Base-by-base conservation (phyloP, 2,888 invertebrate species). In the Arctia plantaginis region DNA sequence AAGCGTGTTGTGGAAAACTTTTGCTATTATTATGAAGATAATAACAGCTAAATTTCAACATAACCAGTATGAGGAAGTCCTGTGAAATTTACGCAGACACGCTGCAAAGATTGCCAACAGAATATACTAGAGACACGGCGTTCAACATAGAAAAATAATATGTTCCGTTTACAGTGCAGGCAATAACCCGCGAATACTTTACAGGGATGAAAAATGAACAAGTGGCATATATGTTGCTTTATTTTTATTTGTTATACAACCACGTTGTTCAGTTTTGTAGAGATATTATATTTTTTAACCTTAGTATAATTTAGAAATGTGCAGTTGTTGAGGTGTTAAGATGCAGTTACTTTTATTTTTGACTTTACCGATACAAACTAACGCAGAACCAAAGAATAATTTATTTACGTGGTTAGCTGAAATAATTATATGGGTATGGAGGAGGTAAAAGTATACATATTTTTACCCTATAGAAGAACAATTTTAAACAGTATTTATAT, bases 121-220 rank as follows among this genome's bases (percentile, higher is more conserved):
- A 72, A 72, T 72, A 33, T 18, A 33, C 44, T 20, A 55, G 23
- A 39, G 30, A 66, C 15, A 55, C 15, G 41, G 27, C 39, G 33
- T 66, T 55, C 55, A 72, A 66, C 41, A 72, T 77, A 85, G 85
- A 87, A 87, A 86, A 82, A 87, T 87, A 86, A 87, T 83, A 80
- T 79, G 65, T 78, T 80, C 75, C 78, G 77, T 84, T 82, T 85
- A 83, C 82, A 80, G 76, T 82, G 82, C 82, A 84, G 80, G 83
- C 85, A 86, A 87, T 86, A 88, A 85, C 84, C 79, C 72, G 76
- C 77, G 82, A 86, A 85, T 87, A 88, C 82, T 87, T 85, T 84
- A 83, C 13, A 75, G 47, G 77, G 76, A 82, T 88, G 89, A 88
- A 85, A 86, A 87, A 89, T 90, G 86, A 76, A 85, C 81, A 78